These are phyloP conservation scores for Strigamia transsilvanica DNA, from an alignment of 2,888 invertebrate genomes.

Conservation along the genomic window DNA sequence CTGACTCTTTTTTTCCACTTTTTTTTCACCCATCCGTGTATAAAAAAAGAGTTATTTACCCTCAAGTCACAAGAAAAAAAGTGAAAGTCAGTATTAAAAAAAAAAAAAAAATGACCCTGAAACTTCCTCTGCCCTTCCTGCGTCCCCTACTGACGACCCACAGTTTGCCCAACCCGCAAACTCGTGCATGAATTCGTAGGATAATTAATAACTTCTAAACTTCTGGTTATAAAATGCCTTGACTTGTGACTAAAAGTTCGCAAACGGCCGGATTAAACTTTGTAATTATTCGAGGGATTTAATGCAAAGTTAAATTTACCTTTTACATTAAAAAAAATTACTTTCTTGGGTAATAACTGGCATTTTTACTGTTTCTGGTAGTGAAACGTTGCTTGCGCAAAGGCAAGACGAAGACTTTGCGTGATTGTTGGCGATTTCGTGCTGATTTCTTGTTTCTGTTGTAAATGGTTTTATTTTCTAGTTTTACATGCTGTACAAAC, in stretches of 20 bases:
- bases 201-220: neutral
- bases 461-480: no score
- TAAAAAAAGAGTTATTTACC: conserved; percentile 33
- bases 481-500: no score
- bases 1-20: neutral
- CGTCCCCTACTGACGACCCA: conserved; percentile 17
- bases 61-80: conserved; percentile 16
- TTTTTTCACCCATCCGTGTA: neutral
- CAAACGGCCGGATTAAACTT: neutral
- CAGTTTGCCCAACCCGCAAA: conserved; percentile 13
- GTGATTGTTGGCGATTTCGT: neutral
- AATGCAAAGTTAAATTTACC: neutral
- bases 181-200: conserved; percentile 21
- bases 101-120: conserved; percentile 32
- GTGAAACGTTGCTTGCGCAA: no score
- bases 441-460: neutral
- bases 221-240: neutral
- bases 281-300: neutral
- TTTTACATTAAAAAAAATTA: neutral
- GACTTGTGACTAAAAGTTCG: conserved; percentile 5
- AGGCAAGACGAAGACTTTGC: no score
- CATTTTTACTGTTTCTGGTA: no score
- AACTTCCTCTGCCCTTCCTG: conserved; percentile 43
- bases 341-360: no score
- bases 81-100: conserved; percentile 2